Conservation (phyloP, 2,888 invertebrate species). For the Dastarcus helophoroides region DNA sequence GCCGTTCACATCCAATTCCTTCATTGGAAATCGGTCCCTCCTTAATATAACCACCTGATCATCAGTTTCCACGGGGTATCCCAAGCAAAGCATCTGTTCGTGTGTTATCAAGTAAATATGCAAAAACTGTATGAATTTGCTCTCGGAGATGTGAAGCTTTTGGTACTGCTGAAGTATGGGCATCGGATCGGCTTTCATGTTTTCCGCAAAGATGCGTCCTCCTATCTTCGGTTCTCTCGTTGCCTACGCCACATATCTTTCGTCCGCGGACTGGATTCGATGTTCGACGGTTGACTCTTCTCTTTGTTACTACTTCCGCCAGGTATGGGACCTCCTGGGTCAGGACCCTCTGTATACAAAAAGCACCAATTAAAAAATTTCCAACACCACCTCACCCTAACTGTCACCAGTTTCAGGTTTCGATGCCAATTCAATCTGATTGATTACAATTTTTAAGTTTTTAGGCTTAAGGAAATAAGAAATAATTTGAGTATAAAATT, state of each 20-base stretch:
- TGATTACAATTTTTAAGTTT: too few relatives aligned
- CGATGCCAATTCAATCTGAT: too few relatives aligned
- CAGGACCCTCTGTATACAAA: conserved; percentile 36
- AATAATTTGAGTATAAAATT: too few relatives aligned
- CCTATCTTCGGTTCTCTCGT: conserved; percentile 39
- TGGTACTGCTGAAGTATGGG: conserved; percentile 28
- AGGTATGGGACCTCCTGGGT: conserved; percentile 29
- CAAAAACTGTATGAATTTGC: conserved; percentile 45
- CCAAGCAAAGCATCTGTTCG: conserved; percentile 51
- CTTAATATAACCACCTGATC: conserved; percentile 1
- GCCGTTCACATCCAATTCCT: conserved; percentile 53
- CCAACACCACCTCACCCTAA: too few relatives aligned
- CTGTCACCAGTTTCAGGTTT: too few relatives aligned
- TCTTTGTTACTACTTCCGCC: conserved; percentile 25
- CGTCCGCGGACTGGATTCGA: conserved; percentile 37
- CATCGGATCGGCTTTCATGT: conserved; percentile 21
- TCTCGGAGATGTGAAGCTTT: conserved; percentile 40
- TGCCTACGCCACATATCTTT: conserved; percentile 43
- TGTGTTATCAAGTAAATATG: conserved; percentile 50
- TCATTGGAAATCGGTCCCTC: not conserved
- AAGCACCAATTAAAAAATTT: too few relatives aligned
- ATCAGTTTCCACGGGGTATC: conserved; percentile 55
- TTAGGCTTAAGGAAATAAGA: too few relatives aligned
- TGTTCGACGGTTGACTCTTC: conserved; percentile 35
- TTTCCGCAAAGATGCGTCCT: conserved; percentile 23